Conservation (phyloP, 2,797 vertebrate genomes). For the Macrochelys suwanniensis region DNA sequence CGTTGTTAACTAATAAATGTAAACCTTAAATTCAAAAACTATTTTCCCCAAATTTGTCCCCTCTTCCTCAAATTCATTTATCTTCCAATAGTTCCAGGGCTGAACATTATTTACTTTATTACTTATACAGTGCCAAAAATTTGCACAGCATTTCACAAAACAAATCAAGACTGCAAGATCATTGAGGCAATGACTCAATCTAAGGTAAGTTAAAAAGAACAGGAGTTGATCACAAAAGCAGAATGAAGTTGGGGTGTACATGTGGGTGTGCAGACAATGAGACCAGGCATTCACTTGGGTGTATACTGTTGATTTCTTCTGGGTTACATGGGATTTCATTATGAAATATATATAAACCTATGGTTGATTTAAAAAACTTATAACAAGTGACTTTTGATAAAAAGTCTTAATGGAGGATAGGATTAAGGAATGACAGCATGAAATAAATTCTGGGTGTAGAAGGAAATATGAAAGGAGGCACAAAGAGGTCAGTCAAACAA, state of each 20-base stretch:
- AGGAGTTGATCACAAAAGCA: background rate
- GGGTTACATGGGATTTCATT: background rate
- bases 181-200: background rate
- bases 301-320: background rate
- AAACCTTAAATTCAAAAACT: background rate
- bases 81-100: background rate
- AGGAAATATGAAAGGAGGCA: too few relatives aligned
- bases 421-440: too few relatives aligned
- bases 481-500: too few relatives aligned
- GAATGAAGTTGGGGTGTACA: background rate
- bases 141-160: background rate
- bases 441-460: too few relatives aligned
- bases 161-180: background rate
- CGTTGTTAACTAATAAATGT: background rate
- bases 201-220: constrained; percentile 14
- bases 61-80: background rate
- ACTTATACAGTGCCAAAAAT: background rate
- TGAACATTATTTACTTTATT: background rate
- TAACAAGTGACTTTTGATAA: too few relatives aligned
- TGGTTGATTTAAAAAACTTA: too few relatives aligned
- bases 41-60: background rate
- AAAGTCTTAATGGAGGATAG: too few relatives aligned
- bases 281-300: background rate
- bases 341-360: too few relatives aligned
- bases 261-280: background rate